phyloP scores from a whole-genome alignment of 2,797 vertebrate species.

The Fratercula arctica region DNA sequence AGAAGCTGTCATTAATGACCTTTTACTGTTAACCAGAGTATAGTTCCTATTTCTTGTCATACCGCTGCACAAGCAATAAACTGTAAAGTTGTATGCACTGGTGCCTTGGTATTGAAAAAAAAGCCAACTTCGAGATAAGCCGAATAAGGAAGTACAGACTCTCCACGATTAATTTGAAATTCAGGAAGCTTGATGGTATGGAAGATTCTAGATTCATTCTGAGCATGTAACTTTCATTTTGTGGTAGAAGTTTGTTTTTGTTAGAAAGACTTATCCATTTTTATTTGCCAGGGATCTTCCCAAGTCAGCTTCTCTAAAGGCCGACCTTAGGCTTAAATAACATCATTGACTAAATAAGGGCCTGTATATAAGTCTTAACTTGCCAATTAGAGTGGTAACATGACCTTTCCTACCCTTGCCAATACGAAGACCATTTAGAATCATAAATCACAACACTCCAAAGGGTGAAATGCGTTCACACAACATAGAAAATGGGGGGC shows the following conservation, averaged over 20 bases:
- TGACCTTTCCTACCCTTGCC: conserved; percentile 17
- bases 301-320: not conserved
- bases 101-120: not conserved
- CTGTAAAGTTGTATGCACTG: not conserved
- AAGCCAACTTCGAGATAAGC: not conserved
- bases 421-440: not conserved
- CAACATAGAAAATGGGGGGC: not conserved
- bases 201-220: not conserved
- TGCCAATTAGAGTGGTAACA: conserved; percentile 11
- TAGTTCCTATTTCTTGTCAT: not conserved
- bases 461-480: not conserved
- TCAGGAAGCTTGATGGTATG: not conserved
- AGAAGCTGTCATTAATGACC: not conserved
- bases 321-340: conserved; percentile 58
- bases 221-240: not conserved
- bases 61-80: not conserved
- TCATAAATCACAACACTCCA: not conserved
- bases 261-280: not conserved
- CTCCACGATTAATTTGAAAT: not conserved
- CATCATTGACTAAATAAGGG: conserved; percentile 1
- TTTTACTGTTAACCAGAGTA: not conserved
- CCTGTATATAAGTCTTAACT: not conserved
- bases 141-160: not conserved
- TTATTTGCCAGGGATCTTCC: not conserved
- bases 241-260: not conserved